Base-by-base conservation (phyloP, 2,113 vertebrate species). In the Speoplatyrhinus poulsoni region DNA sequence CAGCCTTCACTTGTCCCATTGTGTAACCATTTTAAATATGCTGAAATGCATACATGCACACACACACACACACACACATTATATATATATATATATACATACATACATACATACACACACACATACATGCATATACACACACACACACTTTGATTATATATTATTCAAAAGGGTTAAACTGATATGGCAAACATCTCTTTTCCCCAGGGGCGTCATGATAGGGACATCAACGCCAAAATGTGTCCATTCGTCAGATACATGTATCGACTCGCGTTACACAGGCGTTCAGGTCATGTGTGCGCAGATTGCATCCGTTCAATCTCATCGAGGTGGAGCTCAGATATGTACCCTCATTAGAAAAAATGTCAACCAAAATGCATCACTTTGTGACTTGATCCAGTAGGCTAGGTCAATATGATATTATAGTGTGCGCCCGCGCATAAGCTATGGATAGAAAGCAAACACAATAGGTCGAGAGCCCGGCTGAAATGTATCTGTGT, bases 401-500 rank as follows among this genome's bases (percentile, higher is more conserved):
- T 12, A 3, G 11, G 32, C 32, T 12, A 26, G 26, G 12, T 11
- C 7, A 58, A 17, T 9, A 19, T 11, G 17, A 32, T 26, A 26
- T 4, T 9, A 12, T 17, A 17, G 6, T 56, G n/a, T 56, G 54
- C 54, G 16, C 16, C 54, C 16, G n/a, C n/a, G 16, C 19, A 41
- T 41, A 41, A 8, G 36, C 36, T 41, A 41, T 41, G 36, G 36
- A 71, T 50, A 55, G 48, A 33, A 50, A 57, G 53, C 53, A n/a
- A 60, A 49, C 84, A 88, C 88, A 81, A 89, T 75, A 67, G 69
- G 77, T 81, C 57, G 64, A 59, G 19, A 9, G 32, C 32, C 58
- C 46, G 26, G 19, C 7, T 19, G 76, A 67, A 73, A 46, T 46
- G 68, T 48, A 81, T 55, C 57, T n/a, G n/a, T 59, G 81, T 65